Conservation (phyloP, 2,888 invertebrate species). For the Perizoma flavofasciatum region DNA sequence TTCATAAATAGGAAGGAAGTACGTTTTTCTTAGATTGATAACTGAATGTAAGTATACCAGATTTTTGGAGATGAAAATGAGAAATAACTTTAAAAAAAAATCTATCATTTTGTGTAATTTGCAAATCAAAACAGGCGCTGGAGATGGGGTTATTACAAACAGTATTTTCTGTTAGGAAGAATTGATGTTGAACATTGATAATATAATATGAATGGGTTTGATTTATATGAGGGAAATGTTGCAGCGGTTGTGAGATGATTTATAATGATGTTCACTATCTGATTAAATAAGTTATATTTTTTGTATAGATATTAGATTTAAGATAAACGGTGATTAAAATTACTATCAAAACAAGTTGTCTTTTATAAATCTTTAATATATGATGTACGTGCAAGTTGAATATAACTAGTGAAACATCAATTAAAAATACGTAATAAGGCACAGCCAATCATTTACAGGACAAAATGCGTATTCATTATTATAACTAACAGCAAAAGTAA, state of each 20-base stretch:
- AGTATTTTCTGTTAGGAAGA: constrained; percentile 57
- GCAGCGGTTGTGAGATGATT: constrained; percentile 83
- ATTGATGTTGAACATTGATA: constrained; percentile 66
- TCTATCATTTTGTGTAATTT: too few species aligned
- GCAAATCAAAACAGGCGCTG: constrained; percentile 3
- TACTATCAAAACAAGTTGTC: constrained; percentile 60
- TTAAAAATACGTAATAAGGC: constrained; percentile 37
- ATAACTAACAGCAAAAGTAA: constrained; percentile 5
- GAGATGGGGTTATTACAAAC: constrained; percentile 30
- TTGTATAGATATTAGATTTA: constrained; percentile 80
- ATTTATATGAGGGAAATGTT: constrained; percentile 73
- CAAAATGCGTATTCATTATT: background rate
- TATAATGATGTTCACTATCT: constrained; percentile 82
- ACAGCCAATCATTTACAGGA: constrained; percentile 59
- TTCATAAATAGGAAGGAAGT: too few species aligned
- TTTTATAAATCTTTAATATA: constrained; percentile 6
- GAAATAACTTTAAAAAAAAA: too few species aligned
- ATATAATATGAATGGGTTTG: constrained; percentile 70
- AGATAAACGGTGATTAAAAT: constrained; percentile 77
- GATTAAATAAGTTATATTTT: constrained; percentile 82
- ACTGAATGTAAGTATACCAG: too few species aligned
- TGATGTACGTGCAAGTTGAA: background rate
- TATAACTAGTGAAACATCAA: constrained; percentile 2
- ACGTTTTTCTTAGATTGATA: too few species aligned
- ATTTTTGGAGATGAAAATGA: too few species aligned